Evolutionary conservation across 1,140 invertebrate species (phyloP).

Genomic region (Plutomurus gul): DNA sequence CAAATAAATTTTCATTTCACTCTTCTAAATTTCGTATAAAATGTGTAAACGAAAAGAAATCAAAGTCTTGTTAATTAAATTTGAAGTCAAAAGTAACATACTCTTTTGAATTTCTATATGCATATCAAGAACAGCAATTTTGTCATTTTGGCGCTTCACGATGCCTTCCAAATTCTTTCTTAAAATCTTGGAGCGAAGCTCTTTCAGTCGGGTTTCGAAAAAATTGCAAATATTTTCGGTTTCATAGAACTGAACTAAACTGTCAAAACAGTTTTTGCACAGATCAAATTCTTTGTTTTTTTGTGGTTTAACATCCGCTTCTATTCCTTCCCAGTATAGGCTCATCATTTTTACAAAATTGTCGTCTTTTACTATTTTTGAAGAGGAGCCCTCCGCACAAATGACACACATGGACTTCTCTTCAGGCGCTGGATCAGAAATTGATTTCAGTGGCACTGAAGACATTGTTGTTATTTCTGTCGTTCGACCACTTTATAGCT

Average conservation of each 20-base stretch:
- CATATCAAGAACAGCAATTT: background rate
- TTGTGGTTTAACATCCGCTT: constrained; percentile 35
- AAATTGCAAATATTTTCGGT: background rate
- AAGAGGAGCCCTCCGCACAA: background rate
- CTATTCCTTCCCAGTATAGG: constrained; percentile 29
- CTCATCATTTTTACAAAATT: constrained; percentile 18
- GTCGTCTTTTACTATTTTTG: constrained; percentile 28
- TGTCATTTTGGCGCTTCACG: background rate
- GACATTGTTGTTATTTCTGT: too few relatives aligned
- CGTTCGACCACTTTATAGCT: too few relatives aligned
- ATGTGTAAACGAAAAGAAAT: too few relatives aligned
- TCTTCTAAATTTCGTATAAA: too few relatives aligned
- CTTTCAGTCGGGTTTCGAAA: background rate
- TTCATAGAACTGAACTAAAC: background rate
- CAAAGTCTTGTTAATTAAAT: too few relatives aligned
- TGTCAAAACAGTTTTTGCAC: background rate
- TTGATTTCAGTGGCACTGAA: too few relatives aligned
- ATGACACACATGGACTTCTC: constrained; percentile 25
- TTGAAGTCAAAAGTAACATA: too few relatives aligned
- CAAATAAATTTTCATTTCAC: too few relatives aligned
- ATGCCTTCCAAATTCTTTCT: background rate
- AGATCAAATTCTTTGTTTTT: background rate
- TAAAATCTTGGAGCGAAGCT: background rate
- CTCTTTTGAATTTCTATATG: background rate
- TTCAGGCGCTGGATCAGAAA: too few relatives aligned